These are phyloP conservation scores for Pinna nobilis DNA, from an alignment of 1,140 invertebrate species.

Conservation along the genomic window DNA sequence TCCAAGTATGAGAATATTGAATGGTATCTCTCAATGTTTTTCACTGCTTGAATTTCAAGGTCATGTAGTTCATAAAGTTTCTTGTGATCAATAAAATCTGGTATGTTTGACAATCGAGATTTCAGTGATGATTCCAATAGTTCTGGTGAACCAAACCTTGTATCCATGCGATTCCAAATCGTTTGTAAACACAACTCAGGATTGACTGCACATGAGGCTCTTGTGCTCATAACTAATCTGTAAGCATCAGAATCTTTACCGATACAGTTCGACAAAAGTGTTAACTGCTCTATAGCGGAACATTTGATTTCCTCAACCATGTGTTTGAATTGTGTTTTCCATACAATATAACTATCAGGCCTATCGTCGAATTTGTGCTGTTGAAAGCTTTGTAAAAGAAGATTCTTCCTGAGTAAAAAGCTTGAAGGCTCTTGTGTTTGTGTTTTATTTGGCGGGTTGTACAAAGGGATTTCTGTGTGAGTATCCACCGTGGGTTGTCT, in stretches of 20 bases:
- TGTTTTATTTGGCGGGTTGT: too few relatives aligned
- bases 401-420: too few relatives aligned
- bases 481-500: too few relatives aligned
- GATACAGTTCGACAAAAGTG: not conserved
- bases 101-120: not conserved
- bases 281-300: not conserved
- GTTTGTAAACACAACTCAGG: not conserved
- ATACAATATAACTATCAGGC: slow-evolving; percentile 12
- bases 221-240: not conserved
- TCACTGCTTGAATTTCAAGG: slow-evolving; percentile 17
- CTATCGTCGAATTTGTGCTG: slow-evolving; percentile 22
- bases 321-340: slow-evolving; percentile 18
- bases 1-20: slow-evolving; percentile 23
- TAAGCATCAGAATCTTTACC: not conserved
- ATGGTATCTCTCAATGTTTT: not conserved
- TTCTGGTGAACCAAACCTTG: not conserved
- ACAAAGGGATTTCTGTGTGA: too few relatives aligned
- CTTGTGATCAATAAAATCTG: not conserved
- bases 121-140: slow-evolving; percentile 1
- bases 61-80: slow-evolving; percentile 23
- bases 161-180: not conserved
- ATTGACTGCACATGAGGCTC: not conserved
- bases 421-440: too few relatives aligned
- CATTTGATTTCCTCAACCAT: not conserved
- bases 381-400: slow-evolving; percentile 28